Conservation (phyloP, 2,888 invertebrate genomes). For the Tortrix viridana region DNA sequence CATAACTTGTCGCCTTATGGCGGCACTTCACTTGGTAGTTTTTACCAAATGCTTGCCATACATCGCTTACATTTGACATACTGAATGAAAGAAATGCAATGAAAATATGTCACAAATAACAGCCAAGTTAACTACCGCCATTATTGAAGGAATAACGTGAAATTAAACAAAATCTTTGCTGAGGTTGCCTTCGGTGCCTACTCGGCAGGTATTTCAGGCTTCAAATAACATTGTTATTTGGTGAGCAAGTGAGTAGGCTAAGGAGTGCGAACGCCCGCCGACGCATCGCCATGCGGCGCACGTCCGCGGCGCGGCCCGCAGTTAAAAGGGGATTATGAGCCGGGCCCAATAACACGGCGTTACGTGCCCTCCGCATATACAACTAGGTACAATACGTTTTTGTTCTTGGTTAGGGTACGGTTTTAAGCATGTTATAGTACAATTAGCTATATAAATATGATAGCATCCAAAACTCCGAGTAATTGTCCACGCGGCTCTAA, state of each 20-base stretch:
- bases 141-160: background rate
- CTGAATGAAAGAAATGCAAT: no score
- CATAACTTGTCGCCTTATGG: no score
- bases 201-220: background rate
- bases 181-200: background rate
- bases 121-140: no score
- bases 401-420: constrained; percentile 46
- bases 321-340: constrained; percentile 82
- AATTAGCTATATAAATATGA: no score
- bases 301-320: constrained; percentile 69
- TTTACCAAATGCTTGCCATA: no score
- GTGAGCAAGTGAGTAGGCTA: constrained; percentile 50
- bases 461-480: no score
- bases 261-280: constrained; percentile 74
- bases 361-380: constrained; percentile 24
- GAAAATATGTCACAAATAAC: no score
- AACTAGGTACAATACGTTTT: constrained; percentile 62
- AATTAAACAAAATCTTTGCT: background rate
- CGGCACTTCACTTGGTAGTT: no score
- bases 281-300: constrained; percentile 68
- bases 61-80: no score
- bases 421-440: no score
- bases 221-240: constrained; percentile 11
- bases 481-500: no score
- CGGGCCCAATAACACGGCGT: constrained; percentile 75